A percentile compares a stretch with the other conserved stretches of the same genome.
phyloP scores from a whole-genome alignment of 2,113 vertebrate genomes.

The Pachycephala philippinensis region DNA sequence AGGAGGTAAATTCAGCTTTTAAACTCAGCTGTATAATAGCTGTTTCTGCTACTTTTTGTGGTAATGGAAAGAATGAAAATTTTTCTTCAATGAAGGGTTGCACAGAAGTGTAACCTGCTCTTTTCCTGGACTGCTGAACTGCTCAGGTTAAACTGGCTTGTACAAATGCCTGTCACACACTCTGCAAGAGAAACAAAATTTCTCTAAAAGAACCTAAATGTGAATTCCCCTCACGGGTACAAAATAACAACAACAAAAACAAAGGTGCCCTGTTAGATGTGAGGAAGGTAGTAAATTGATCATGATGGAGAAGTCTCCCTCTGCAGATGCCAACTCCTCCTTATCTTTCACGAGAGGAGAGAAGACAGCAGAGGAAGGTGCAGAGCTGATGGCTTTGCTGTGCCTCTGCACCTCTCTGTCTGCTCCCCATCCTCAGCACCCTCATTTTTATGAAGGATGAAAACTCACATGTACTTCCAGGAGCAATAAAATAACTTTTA shows the following conservation, averaged over 20 bases:
- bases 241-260: background rate
- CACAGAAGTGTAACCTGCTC: background rate
- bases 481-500: background rate
- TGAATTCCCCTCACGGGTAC: background rate
- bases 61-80: background rate
- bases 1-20: background rate
- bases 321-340: background rate
- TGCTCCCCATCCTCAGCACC: background rate
- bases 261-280: background rate
- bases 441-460: background rate
- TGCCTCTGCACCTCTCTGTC: background rate
- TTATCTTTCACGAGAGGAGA: background rate
- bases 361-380: background rate
- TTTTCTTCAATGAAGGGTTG: background rate
- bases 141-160: background rate
- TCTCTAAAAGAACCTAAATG: background rate
- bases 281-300: background rate
- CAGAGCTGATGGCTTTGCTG: background rate
- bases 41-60: background rate
- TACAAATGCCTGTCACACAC: background rate
- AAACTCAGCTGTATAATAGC: background rate
- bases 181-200: background rate
- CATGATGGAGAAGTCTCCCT: background rate
- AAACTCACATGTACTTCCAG: background rate
- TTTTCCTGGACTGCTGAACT: background rate